Evolutionary conservation across 2,113 vertebrate species (phyloP).

Genomic region (Phoxinus phoxinus): DNA sequence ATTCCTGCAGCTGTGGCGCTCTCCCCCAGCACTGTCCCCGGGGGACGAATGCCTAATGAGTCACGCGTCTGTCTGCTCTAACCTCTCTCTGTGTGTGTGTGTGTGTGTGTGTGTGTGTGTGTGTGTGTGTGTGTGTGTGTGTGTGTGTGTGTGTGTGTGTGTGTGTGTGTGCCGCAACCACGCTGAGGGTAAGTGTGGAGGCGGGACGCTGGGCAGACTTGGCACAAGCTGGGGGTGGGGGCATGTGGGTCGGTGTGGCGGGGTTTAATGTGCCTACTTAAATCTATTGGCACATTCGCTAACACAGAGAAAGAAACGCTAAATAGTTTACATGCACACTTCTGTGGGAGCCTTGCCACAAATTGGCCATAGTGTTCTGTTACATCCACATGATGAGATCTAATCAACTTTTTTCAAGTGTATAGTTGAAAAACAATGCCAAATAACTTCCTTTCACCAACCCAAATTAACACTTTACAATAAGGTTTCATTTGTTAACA

Average conservation of each 20-base stretch:
- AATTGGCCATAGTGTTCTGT: conserved; percentile 10
- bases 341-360: conserved; percentile 20
- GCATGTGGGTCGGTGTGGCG: conserved; percentile 59
- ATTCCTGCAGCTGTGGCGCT: conserved; percentile 82
- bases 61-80: conserved; percentile 85
- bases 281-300: conserved; percentile 61
- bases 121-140: conserved; percentile 58
- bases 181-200: conserved; percentile 60
- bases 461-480: not conserved
- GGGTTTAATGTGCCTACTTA: conserved; percentile 69
- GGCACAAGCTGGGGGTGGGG: conserved; percentile 67
- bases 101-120: conserved; percentile 67
- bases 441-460: not conserved
- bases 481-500: too few species aligned
- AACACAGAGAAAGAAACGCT: conserved; percentile 61
- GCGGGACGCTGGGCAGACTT: conserved; percentile 74
- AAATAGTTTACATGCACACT: conserved; percentile 56
- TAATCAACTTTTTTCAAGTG: conserved; percentile 13
- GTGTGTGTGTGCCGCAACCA: conserved; percentile 53
- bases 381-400: conserved; percentile 14
- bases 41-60: conserved; percentile 84
- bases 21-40: conserved; percentile 76
- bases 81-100: conserved; percentile 71
- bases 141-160: conserved; percentile 61
- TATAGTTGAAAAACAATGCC: not conserved